Percentiles rank a stretch among this genome's conserved stretches.
Conservation (phyloP, 2,888 invertebrate species). For the Temnothorax ravouxi region DNA sequence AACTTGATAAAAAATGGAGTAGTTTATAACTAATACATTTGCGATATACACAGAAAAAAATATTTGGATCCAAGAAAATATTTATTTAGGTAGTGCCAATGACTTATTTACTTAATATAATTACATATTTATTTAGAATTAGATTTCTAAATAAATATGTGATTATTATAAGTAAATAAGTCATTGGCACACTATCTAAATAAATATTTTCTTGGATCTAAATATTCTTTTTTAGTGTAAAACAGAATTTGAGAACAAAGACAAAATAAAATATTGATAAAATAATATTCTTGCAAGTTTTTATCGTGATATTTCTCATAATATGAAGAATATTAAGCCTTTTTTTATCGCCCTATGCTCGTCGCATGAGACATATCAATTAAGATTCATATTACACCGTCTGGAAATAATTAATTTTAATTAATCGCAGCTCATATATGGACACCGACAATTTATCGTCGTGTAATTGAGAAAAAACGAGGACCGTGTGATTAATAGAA, state of each 20-base stretch:
- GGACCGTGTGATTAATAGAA: constrained; percentile 66
- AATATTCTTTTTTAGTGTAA: background rate
- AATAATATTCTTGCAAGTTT: background rate
- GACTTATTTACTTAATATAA: too few species aligned
- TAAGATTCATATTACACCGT: constrained; percentile 19
- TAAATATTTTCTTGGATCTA: too few species aligned
- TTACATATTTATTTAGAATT: too few species aligned
- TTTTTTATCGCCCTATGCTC: background rate
- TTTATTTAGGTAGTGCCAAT: too few species aligned
- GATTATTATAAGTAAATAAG: too few species aligned
- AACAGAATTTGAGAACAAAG: background rate
- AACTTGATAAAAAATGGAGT: background rate
- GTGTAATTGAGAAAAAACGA: constrained; percentile 58
- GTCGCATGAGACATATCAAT: too few species aligned
- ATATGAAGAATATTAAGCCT: background rate
- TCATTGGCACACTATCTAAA: too few species aligned
- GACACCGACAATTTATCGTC: constrained; percentile 40
- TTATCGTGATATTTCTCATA: background rate
- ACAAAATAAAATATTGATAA: background rate
- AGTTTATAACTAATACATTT: background rate
- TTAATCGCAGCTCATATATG: constrained; percentile 33
- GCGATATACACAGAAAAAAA: too few species aligned
- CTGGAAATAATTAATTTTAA: constrained; percentile 39
- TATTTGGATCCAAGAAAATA: too few species aligned
- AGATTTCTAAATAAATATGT: too few species aligned